Evolutionary conservation across 1,140 invertebrate genomes (phyloP).

Genomic region (silkworm (Bombyx mori)): DNA sequence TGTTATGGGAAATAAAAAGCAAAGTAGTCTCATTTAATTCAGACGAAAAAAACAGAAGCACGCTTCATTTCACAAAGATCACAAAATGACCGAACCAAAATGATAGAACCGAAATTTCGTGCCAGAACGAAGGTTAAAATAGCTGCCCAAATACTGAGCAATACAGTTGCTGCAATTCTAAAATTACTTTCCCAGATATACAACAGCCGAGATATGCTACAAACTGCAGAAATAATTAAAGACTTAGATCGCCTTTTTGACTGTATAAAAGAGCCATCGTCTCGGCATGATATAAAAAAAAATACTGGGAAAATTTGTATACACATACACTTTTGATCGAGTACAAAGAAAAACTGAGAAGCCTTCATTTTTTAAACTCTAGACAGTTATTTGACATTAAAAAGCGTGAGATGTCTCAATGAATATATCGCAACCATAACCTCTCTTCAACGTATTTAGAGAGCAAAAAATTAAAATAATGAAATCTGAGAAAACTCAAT

Average conservation of each 20-base stretch:
- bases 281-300: constrained; percentile 13
- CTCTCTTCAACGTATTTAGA: neutral
- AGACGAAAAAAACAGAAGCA: constrained; percentile 16
- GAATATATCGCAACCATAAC: neutral
- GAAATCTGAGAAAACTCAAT: neutral
- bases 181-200: constrained; percentile 8
- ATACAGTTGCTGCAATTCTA: constrained; percentile 12
- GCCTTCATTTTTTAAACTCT: constrained; percentile 8
- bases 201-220: constrained; percentile 11
- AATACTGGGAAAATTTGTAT: constrained; percentile 12
- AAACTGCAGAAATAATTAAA: constrained; percentile 17
- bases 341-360: constrained; percentile 9
- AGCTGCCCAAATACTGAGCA: constrained; percentile 15
- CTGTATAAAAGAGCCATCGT: constrained; percentile 18
- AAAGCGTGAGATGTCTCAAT: neutral
- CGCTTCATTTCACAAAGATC: constrained; percentile 10
- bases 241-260: constrained; percentile 16
- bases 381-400: constrained; percentile 1
- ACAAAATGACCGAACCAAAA: constrained; percentile 7
- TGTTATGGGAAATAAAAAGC: constrained; percentile 9
- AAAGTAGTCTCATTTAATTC: constrained; percentile 11
- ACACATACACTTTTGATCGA: constrained; percentile 8
- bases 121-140: constrained; percentile 13
- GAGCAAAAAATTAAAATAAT: neutral
- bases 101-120: constrained; percentile 8